phyloP scores from a whole-genome alignment of 2,113 vertebrate genomes.

The Macrotis lagotis region DNA sequence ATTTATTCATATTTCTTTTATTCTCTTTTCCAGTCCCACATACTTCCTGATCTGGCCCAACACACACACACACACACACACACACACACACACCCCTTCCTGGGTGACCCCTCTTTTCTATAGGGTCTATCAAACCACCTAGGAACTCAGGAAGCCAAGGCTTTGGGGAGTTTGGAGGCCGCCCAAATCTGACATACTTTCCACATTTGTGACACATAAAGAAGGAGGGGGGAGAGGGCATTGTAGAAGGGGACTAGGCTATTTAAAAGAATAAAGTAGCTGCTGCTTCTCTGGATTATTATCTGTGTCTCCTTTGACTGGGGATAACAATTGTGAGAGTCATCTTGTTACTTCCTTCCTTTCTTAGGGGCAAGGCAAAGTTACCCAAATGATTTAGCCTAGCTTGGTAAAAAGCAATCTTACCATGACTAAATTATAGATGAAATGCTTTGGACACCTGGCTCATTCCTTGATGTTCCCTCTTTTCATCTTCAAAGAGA shows the following conservation, averaged over 20 bases:
- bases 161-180: neutral
- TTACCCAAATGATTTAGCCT: neutral
- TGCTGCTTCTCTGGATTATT: neutral
- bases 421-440: neutral
- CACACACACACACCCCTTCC: neutral
- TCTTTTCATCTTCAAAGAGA: neutral
- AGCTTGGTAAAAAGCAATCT: fast-evolving
- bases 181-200: neutral
- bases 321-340: neutral
- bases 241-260: neutral
- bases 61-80: neutral
- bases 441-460: neutral
- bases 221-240: neutral
- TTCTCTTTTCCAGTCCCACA: neutral
- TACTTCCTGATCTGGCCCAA: neutral
- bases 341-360: neutral
- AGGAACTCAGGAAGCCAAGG: neutral
- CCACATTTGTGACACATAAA: neutral
- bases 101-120: neutral
- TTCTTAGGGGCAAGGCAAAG: neutral
- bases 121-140: neutral
- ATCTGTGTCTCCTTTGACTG: neutral
- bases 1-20: neutral
- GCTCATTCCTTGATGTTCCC: neutral
- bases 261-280: neutral